Conservation (phyloP, 1,140 invertebrate species). For the Drosophila pseudoananassae region DNA sequence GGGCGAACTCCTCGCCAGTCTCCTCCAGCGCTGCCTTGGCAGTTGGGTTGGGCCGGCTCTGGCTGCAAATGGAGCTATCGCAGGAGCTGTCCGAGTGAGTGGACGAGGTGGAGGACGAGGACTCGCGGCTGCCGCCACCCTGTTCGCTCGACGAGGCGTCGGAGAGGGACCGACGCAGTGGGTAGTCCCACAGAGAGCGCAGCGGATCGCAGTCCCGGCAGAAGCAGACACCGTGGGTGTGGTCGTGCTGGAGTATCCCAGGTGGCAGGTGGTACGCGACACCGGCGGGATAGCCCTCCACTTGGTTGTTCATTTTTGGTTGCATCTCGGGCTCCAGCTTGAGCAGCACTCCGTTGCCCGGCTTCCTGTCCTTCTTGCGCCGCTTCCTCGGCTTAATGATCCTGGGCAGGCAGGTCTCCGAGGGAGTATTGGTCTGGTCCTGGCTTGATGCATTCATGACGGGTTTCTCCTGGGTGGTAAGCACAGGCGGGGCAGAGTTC, state of each 20-base stretch:
- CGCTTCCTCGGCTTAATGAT: conserved; percentile 95
- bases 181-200: conserved; percentile 89
- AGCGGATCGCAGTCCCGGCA: conserved; percentile 92
- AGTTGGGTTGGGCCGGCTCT: conserved; percentile 23
- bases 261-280: conserved; percentile 26
- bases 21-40: conserved; percentile 29
- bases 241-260: conserved; percentile 58
- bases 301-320: conserved; percentile 35
- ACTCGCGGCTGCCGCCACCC: conserved; percentile 43
- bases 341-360: conserved; percentile 64
- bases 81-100: conserved; percentile 69
- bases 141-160: conserved; percentile 70
- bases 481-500: conserved; percentile 62
- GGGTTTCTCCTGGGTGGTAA: conserved; percentile 57
- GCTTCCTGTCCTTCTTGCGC: conserved; percentile 93
- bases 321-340: conserved; percentile 69
- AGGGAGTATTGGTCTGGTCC: conserved; percentile 83
- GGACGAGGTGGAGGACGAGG: conserved; percentile 60
- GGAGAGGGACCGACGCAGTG: conserved; percentile 73
- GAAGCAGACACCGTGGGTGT: conserved; percentile 87
- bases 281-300: not conserved
- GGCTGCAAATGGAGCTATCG: conserved; percentile 67
- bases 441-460: conserved; percentile 14
- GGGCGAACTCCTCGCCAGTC: conserved; percentile 59
- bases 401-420: conserved; percentile 91